These are phyloP conservation scores for Pelvicachromis taeniatus DNA, from an alignment of 2,113 vertebrate species.

Conservation along the genomic window DNA sequence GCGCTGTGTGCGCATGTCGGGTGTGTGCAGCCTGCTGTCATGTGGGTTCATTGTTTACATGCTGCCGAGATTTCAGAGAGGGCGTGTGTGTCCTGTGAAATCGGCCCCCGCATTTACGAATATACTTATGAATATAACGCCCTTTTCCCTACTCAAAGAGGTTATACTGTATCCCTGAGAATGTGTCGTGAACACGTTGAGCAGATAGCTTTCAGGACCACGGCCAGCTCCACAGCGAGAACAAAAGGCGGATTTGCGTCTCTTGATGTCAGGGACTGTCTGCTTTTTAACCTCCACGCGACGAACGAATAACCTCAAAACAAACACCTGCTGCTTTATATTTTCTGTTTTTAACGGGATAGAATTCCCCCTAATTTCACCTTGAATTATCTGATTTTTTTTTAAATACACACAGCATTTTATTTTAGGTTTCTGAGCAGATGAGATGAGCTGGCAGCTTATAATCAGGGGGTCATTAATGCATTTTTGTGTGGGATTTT, in stretches of 20 bases:
- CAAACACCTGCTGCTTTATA: not conserved
- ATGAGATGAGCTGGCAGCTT: not conserved
- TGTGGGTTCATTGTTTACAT: conserved; percentile 73
- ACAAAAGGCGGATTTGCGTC: conserved; percentile 78
- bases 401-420: not conserved
- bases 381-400: not conserved
- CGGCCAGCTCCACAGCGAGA: conserved; percentile 72
- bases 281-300: not conserved
- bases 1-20: conserved; percentile 42
- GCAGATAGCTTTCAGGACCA: conserved; percentile 70
- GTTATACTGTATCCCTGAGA: not conserved
- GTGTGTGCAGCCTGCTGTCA: conserved; percentile 60
- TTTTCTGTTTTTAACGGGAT: not conserved
- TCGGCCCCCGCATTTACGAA: not conserved
- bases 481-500: not conserved
- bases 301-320: conserved; percentile 30
- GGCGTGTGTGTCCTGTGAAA: conserved; percentile 3
- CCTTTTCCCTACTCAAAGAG: not conserved
- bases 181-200: not conserved
- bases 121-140: not conserved
- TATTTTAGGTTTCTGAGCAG: not conserved
- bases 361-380: not conserved
- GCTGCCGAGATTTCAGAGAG: conserved; percentile 51
- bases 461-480: not conserved
- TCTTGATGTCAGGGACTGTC: conserved; percentile 69